phyloP scores from a whole-genome alignment of 2,797 vertebrate genomes.

The Labeo calbasu region DNA sequence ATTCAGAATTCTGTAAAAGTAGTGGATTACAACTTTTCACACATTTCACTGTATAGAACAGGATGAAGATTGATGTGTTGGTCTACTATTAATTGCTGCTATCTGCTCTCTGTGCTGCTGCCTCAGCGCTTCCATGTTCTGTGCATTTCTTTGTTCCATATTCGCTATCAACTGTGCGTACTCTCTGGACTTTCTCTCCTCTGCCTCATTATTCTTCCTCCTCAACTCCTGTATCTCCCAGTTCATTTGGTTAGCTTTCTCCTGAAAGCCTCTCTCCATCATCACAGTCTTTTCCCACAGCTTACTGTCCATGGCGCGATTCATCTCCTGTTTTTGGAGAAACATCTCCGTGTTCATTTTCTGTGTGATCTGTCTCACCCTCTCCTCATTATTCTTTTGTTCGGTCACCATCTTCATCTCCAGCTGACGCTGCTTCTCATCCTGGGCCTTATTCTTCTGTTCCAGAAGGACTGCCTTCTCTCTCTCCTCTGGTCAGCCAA shows the following conservation, averaged over 20 bases:
- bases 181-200: neutral
- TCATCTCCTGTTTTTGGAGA: neutral
- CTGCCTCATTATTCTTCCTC: constrained; percentile 4
- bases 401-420: constrained; percentile 48
- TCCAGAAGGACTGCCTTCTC: constrained; percentile 50
- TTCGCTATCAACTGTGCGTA: neutral
- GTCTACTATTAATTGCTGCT: neutral
- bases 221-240: too few relatives aligned
- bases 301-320: constrained; percentile 55
- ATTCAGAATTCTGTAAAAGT: neutral
- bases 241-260: constrained; percentile 41
- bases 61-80: neutral
- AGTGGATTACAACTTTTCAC: neutral
- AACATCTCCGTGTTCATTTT: constrained; percentile 51
- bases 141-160: neutral
- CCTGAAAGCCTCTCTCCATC: constrained; percentile 50
- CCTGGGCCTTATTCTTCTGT: constrained; percentile 53
- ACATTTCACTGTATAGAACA: constrained; percentile 15
- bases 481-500: constrained; percentile 48
- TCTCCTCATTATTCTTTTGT: constrained; percentile 45
- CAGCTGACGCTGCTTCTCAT: constrained; percentile 47
- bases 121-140: constrained; percentile 9
- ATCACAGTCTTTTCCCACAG: constrained; percentile 59
- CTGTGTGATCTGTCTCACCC: constrained; percentile 29
- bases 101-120: constrained; percentile 1